Percentiles rank a stretch among this genome's conserved stretches.
phyloP scores from a whole-genome alignment of 2,888 invertebrate genomes.

The Plemyria rubiginata region DNA sequence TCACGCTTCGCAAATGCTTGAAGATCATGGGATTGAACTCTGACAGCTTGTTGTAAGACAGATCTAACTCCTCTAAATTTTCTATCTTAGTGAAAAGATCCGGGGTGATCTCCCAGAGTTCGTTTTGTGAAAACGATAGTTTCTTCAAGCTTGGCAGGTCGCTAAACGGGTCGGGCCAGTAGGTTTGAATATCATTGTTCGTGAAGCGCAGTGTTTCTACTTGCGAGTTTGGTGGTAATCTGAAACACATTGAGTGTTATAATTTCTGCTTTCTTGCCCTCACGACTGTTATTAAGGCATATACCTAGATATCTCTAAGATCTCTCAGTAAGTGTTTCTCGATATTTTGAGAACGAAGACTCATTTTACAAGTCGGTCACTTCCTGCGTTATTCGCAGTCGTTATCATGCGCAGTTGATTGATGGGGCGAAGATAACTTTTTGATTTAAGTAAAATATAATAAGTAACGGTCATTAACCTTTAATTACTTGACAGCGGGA shows the following conservation, averaged over 20 bases:
- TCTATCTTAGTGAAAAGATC: conserved; percentile 76
- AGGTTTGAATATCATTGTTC: conserved; percentile 73
- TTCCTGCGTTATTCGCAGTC: conserved; percentile 50
- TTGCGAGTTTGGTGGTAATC: conserved; percentile 73
- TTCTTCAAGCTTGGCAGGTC: conserved; percentile 68
- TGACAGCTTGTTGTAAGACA: conserved; percentile 79
- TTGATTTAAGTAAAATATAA: conserved; percentile 22
- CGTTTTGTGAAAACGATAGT: conserved; percentile 80
- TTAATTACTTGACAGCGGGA: conserved; percentile 36
- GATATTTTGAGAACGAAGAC: neutral
- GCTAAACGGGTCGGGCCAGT: conserved; percentile 78
- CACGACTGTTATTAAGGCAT: neutral
- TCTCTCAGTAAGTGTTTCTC: neutral
- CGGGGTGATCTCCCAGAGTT: conserved; percentile 71
- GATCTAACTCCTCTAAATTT: conserved; percentile 75
- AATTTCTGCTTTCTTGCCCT: neutral
- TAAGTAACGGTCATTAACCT: conserved; percentile 50
- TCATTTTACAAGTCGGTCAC: conserved; percentile 29
- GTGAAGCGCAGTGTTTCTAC: conserved; percentile 71
- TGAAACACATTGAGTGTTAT: conserved; percentile 51
- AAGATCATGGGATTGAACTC: conserved; percentile 73
- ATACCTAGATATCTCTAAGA: too few relatives aligned
- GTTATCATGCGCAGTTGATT: conserved; percentile 43
- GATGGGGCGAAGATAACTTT: conserved; percentile 47
- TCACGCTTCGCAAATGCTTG: conserved; percentile 59